Conservation (phyloP, 2,113 vertebrate genomes). For the Progne subis region DNA sequence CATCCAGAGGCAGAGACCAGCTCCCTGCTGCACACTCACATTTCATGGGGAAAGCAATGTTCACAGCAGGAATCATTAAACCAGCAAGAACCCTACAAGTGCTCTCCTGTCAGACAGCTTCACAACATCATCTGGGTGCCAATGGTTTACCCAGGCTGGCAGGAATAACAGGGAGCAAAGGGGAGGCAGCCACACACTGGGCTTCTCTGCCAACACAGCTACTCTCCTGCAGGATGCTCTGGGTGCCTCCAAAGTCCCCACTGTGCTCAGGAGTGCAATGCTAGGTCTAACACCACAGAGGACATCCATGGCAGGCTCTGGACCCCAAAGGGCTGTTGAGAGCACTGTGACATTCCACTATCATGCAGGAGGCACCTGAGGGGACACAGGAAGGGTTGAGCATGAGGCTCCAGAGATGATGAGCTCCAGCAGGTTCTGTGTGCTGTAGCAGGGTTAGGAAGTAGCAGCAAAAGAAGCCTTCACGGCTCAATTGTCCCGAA, state of each 20-base stretch:
- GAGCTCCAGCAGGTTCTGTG: neutral
- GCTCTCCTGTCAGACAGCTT: neutral
- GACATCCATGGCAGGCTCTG: neutral
- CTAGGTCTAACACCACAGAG: neutral
- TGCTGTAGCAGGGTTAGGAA: neutral
- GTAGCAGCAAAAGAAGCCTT: neutral
- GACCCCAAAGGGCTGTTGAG: neutral
- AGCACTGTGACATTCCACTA: neutral
- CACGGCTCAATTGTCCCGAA: neutral
- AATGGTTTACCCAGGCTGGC: neutral
- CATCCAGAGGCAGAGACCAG: neutral
- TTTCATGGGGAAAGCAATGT: neutral
- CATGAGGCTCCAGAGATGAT: neutral
- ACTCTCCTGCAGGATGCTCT: neutral
- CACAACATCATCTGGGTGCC: neutral
- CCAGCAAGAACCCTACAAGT: neutral
- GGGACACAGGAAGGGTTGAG: neutral
- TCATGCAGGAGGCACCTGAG: neutral
- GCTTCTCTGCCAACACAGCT: neutral
- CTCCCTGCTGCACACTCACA: neutral
- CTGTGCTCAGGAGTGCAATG: neutral
- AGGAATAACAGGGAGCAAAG: neutral
- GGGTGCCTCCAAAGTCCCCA: fast-evolving
- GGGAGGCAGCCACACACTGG: neutral
- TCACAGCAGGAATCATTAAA: neutral